A percentile compares a stretch with the other conserved stretches of the same genome.
phyloP scores from a whole-genome alignment of 2,113 vertebrate species.

The Gallinago paraguaiae region DNA sequence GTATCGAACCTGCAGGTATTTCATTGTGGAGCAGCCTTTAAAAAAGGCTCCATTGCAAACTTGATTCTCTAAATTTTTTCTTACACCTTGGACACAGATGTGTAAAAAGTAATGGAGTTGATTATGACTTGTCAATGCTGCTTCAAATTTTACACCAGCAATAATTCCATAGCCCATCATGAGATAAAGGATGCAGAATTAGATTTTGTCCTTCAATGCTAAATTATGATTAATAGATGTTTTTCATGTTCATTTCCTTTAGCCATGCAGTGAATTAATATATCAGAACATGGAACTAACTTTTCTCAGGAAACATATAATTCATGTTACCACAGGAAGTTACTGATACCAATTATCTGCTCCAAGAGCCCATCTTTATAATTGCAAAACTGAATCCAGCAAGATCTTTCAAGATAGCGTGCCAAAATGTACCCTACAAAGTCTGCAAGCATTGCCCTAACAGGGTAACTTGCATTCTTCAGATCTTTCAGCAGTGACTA shows the following conservation, averaged over 20 bases:
- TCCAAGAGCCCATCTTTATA: background rate
- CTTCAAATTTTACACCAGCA: background rate
- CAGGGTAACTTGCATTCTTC: background rate
- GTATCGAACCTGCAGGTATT: background rate
- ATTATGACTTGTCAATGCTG: background rate
- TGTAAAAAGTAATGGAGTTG: background rate
- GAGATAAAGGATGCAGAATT: background rate
- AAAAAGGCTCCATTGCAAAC: background rate
- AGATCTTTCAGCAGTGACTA: background rate
- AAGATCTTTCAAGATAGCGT: background rate
- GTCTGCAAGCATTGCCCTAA: background rate
- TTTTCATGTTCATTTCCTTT: background rate
- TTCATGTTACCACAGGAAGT: background rate
- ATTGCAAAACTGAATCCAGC: background rate
- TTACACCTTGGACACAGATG: background rate
- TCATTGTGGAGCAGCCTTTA: background rate
- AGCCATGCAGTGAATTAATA: background rate
- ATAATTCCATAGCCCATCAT: background rate
- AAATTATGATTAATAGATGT: background rate
- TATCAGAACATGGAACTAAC: background rate
- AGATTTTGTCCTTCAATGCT: background rate
- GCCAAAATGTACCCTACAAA: background rate
- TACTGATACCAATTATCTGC: background rate
- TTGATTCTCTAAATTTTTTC: background rate
- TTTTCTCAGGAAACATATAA: background rate